Evolutionary conservation across 2,888 invertebrate species (phyloP).

Genomic region (Falcaria lacertinaria): DNA sequence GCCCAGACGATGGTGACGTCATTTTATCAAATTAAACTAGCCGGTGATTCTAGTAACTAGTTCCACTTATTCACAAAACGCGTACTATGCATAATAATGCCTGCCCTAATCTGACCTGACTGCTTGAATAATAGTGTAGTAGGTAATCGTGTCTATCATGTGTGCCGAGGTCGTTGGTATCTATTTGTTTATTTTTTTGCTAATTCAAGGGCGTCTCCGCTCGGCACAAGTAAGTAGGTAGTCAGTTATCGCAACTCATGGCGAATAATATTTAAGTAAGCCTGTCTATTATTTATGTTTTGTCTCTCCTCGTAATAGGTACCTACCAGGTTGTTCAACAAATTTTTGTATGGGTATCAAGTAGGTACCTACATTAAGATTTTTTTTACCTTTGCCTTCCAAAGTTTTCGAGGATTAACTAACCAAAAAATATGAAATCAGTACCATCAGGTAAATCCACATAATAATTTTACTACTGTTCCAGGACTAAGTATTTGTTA

Average conservation of each 20-base stretch:
- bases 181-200: constrained; percentile 71
- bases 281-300: too few relatives aligned
- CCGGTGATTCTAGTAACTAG: constrained; percentile 61
- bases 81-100: constrained; percentile 60
- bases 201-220: constrained; percentile 65
- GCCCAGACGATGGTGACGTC: constrained; percentile 70
- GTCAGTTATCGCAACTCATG: constrained; percentile 18
- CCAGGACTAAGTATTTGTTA: too few relatives aligned
- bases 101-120: constrained; percentile 72
- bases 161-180: constrained; percentile 68
- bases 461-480: too few relatives aligned
- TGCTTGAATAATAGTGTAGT: constrained; percentile 57
- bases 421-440: too few relatives aligned
- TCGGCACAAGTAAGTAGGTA: too few relatives aligned
- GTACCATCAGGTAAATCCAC: too few relatives aligned
- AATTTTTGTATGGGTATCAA: too few relatives aligned
- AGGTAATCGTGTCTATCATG: constrained; percentile 51
- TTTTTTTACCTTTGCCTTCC: too few relatives aligned
- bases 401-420: too few relatives aligned
- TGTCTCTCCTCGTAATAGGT: not conserved
- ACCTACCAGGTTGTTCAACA: too few relatives aligned
- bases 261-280: constrained; percentile 20
- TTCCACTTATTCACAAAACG: constrained; percentile 59
- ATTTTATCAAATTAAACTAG: constrained; percentile 58
- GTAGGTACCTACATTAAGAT: too few relatives aligned